Evolutionary conservation across 1,140 invertebrate genomes (phyloP).

Genomic region (Matsumurasca onukii): DNA sequence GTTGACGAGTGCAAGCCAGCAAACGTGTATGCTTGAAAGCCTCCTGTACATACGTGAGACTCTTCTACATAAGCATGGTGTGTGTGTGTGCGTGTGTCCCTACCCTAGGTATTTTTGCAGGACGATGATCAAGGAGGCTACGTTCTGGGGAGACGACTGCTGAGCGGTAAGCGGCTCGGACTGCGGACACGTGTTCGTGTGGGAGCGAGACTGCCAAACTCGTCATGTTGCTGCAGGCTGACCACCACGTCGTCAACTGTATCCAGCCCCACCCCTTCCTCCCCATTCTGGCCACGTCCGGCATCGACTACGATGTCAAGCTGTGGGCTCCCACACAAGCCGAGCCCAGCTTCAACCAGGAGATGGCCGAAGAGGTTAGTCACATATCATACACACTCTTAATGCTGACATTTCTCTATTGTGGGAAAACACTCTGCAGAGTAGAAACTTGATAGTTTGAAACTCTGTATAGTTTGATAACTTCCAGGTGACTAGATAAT

Average conservation of each 20-base stretch:
- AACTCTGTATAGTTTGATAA: no score
- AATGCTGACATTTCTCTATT: no score
- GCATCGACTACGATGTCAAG: constrained; percentile 90
- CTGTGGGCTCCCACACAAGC: constrained; percentile 73
- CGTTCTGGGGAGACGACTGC: constrained; percentile 85
- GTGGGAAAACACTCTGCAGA: no score
- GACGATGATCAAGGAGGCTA: constrained; percentile 88
- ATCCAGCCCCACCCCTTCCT: constrained; percentile 81
- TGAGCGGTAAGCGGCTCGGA: constrained; percentile 85
- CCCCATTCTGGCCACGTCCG: constrained; percentile 81
- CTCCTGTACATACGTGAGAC: not conserved
- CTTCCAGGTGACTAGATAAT: no score
- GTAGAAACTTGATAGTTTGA: no score
- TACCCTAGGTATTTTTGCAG: constrained; percentile 55
- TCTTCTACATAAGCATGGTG: constrained; percentile 21
- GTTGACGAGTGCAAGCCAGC: not conserved
- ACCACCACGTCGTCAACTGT: constrained; percentile 86
- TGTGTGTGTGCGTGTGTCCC: constrained; percentile 26
- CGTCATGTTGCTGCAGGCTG: constrained; percentile 79
- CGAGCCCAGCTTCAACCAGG: constrained; percentile 62
- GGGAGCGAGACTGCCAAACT: constrained; percentile 66
- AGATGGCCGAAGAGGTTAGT: constrained; percentile 68
- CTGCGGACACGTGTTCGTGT: constrained; percentile 78
- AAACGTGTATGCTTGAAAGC: constrained; percentile 20
- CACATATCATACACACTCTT: not conserved